Base-by-base conservation (phyloP, 2,797 vertebrate species). In the Melopsittacus undulatus region DNA sequence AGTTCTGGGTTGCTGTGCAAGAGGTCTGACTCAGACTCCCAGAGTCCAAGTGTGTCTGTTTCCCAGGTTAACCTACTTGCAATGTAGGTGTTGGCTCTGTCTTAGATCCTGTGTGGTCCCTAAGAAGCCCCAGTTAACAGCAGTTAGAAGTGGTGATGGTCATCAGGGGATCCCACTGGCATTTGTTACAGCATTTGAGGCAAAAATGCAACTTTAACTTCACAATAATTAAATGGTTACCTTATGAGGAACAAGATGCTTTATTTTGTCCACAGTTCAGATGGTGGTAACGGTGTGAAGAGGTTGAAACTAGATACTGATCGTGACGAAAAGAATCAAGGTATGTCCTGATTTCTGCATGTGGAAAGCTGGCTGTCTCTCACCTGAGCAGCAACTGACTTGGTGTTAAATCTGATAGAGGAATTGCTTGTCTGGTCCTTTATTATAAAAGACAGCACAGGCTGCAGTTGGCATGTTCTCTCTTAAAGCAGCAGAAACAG, bases 211-310 rank as follows among this genome's bases (percentile, higher is more conserved):
- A 29, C 23, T 45, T 51, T 8, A 42, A 21, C 26, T 70, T 45
- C n/a, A 23, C 11, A 10, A 32, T 61, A 29, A 48, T 78, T 57
- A 78, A 73, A 49, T 87, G 45, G 12, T 49, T 86, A 76, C 57
- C 62, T 49, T 84, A 9, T 61, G 68, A 83, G 69, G 68, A 90
- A 57, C 70, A 38, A 82, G 74, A 70, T 43, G 15, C 73, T 83
- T 79, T 54, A 3, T 92, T 96, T 85, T 63, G 83, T 64, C 97
- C 97, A 87, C 96, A 99, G 99, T 96, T 99, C 98, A 69, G 98
- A 99, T 97, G 98, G 98, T 12, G 98, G 98, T 86, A 99, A 99
- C 94, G 98, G 98, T 88, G 98, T 98, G 90, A 99, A 99, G 98
- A 99, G 99, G 95, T 98, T 99, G 97, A 99, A 99, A 95, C 87